A percentile compares a stretch with the other conserved stretches of the same genome.
Conservation (phyloP, 2,888 invertebrate species). For the Caenorhabditis plicata region DNA sequence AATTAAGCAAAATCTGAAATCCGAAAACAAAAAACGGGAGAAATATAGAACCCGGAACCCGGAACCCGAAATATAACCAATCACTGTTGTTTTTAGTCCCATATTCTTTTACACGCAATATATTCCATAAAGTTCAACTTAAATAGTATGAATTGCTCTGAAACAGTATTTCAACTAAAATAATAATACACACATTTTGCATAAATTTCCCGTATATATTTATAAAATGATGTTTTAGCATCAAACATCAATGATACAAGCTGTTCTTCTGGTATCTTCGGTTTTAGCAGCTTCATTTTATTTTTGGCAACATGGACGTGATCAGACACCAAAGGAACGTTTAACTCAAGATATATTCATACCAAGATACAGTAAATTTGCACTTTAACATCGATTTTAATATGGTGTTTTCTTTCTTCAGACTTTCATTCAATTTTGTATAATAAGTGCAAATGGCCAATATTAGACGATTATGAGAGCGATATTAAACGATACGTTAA, state of each 20-base stretch:
- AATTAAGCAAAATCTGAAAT: too few species aligned
- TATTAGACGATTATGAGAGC: slow-evolving; percentile 17
- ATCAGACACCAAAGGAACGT: slow-evolving; percentile 19
- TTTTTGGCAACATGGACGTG: slow-evolving; percentile 28
- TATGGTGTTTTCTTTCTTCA: slow-evolving; percentile 1
- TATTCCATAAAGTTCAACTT: too few species aligned
- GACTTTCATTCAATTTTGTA: slow-evolving; percentile 21
- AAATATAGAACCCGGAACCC: too few species aligned
- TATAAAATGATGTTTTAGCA: too few species aligned
- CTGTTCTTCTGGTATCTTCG: slow-evolving; percentile 19
- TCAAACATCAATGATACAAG: slow-evolving; percentile 38
- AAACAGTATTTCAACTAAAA: too few species aligned
- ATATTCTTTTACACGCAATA: too few species aligned
- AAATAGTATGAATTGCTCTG: too few species aligned
- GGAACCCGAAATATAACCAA: too few species aligned
- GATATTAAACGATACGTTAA: slow-evolving; percentile 19
- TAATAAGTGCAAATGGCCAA: slow-evolving; percentile 26
- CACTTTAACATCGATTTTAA: not conserved
- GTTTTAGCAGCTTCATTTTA: slow-evolving; percentile 29
- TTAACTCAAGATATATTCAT: slow-evolving; percentile 17
- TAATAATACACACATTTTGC: too few species aligned
- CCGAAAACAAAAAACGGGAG: too few species aligned
- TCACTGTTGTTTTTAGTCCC: too few species aligned
- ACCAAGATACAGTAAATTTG: not conserved
- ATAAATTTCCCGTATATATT: too few species aligned